Percentiles rank a stretch among this genome's conserved stretches.
These are phyloP conservation scores for Scomberomorus guttatus DNA, from an alignment of 2,797 vertebrate genomes.

Conservation along the genomic window DNA sequence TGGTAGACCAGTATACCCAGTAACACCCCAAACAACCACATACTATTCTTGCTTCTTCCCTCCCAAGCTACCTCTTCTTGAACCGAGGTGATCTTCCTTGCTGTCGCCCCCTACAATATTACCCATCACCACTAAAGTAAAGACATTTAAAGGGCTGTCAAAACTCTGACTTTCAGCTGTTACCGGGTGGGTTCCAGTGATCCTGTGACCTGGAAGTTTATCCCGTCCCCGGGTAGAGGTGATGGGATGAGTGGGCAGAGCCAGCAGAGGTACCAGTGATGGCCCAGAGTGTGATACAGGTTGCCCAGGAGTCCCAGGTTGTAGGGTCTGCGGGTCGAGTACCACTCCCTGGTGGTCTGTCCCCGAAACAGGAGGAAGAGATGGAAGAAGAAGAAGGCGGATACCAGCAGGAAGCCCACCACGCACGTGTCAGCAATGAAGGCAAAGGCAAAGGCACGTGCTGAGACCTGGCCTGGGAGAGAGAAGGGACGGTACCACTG, in stretches of 20 bases:
- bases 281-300: slow-evolving; percentile 85
- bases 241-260: slow-evolving; percentile 90
- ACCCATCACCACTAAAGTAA: slow-evolving; percentile 49
- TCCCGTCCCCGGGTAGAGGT: slow-evolving; percentile 89
- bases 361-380: slow-evolving; percentile 88
- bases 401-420: slow-evolving; percentile 90
- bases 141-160: background rate
- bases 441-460: slow-evolving; percentile 86
- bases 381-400: slow-evolving; percentile 92
- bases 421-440: slow-evolving; percentile 92
- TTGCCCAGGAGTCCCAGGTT: slow-evolving; percentile 86
- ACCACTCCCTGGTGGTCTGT: slow-evolving; percentile 94
- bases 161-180: slow-evolving; percentile 21
- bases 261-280: slow-evolving; percentile 90
- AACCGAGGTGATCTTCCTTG: slow-evolving; percentile 30
- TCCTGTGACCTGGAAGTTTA: slow-evolving; percentile 88
- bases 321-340: slow-evolving; percentile 85
- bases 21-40: slow-evolving; percentile 26
- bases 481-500: background rate
- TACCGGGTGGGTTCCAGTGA: slow-evolving; percentile 82
- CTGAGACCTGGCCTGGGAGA: slow-evolving; percentile 86
- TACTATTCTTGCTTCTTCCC: slow-evolving; percentile 19
- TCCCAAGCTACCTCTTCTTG: slow-evolving; percentile 29
- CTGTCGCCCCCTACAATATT: slow-evolving; percentile 14
- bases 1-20: slow-evolving; percentile 11